Conservation (phyloP, 2,888 invertebrate species). For the Alcis repandata region DNA sequence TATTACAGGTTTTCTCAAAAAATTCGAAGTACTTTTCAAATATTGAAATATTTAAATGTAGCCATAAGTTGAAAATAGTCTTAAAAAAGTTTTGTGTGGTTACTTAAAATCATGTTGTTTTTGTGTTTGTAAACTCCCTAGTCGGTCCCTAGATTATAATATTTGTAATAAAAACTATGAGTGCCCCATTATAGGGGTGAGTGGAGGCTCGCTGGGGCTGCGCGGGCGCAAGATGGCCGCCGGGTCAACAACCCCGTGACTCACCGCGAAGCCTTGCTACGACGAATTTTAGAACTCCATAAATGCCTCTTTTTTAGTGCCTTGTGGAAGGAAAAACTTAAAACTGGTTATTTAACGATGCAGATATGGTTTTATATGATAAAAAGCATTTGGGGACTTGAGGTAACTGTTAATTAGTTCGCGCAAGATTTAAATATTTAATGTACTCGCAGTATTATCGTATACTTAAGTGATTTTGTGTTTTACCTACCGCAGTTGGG, state of each 20-base stretch:
- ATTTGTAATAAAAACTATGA: not conserved
- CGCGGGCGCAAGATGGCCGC: constrained; percentile 65
- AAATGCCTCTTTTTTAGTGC: constrained; percentile 38
- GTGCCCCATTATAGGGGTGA: constrained; percentile 32
- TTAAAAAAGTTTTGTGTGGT: too few relatives aligned
- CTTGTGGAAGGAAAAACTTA: constrained; percentile 20
- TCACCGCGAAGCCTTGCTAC: constrained; percentile 69
- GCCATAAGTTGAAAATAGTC: too few relatives aligned
- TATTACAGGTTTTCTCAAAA: not conserved
- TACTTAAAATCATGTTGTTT: too few relatives aligned
- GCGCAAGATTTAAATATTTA: constrained; percentile 8
- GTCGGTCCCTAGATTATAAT: constrained; percentile 1
- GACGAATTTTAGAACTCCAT: constrained; percentile 60
- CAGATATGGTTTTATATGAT: constrained; percentile 31
- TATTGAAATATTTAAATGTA: too few relatives aligned
- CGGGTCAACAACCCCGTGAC: constrained; percentile 76
- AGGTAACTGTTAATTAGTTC: constrained; percentile 27
- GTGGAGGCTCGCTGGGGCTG: constrained; percentile 59
- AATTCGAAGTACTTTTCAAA: not conserved
- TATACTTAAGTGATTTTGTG: not conserved
- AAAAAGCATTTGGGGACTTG: constrained; percentile 11
- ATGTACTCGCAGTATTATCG: not conserved
- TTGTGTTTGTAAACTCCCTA: not conserved
- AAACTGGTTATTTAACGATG: constrained; percentile 33
- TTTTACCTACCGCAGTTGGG: not conserved